These are phyloP conservation scores for Ptychodera flava DNA, from an alignment of 35 echinoderm and acorn worm genomes.

Conservation along the genomic window DNA sequence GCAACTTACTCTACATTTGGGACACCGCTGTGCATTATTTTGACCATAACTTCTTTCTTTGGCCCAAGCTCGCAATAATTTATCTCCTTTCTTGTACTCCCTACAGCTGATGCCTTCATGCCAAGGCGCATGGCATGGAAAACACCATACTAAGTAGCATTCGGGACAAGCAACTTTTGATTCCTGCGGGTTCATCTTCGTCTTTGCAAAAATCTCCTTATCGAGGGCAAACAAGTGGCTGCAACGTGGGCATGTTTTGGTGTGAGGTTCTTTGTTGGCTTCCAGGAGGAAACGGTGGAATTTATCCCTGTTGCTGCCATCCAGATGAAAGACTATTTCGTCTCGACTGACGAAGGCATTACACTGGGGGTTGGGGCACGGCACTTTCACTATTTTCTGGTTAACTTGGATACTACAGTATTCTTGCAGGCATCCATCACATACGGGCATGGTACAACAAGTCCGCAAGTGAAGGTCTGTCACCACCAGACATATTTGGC, in stretches of 20 bases:
- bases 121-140: conserved; percentile 47
- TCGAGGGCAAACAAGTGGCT: conserved; percentile 10
- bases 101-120: conserved; percentile 27
- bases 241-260: conserved; percentile 37
- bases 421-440: conserved; percentile 30
- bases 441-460: conserved; percentile 26
- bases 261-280: conserved; percentile 29
- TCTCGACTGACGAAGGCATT: conserved; percentile 21
- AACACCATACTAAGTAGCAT: conserved; percentile 40
- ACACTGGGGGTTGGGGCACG: conserved; percentile 27
- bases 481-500: conserved; percentile 20
- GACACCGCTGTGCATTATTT: conserved; percentile 31
- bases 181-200: not conserved
- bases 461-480: conserved; percentile 1
- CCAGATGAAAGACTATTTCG: conserved; percentile 29
- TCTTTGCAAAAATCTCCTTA: conserved; percentile 20
- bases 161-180: conserved; percentile 11
- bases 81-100: conserved; percentile 34
- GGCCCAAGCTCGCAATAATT: conserved; percentile 35
- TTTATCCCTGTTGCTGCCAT: conserved; percentile 3
- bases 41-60: conserved; percentile 29
- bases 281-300: conserved; percentile 36
- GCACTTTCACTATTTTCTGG: conserved; percentile 27
- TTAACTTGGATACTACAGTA: conserved; percentile 28
- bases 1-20: conserved; percentile 43